These are phyloP conservation scores for Bombylius major DNA, from an alignment of 2,888 invertebrate genomes.

Conservation along the genomic window DNA sequence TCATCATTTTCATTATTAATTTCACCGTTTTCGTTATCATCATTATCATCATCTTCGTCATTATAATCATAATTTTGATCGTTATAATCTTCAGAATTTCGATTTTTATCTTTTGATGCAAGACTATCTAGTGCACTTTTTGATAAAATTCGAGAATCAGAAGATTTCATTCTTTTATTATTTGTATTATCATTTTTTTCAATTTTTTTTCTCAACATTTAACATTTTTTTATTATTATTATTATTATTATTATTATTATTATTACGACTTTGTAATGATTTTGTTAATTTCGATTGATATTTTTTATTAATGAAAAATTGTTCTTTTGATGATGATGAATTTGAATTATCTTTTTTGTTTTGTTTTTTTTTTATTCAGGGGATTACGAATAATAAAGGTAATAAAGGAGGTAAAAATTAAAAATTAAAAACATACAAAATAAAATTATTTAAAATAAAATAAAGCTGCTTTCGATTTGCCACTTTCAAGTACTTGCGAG, in stretches of 20 bases:
- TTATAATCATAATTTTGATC: conserved; percentile 22
- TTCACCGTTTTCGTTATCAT: conserved; percentile 21
- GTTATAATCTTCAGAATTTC: conserved; percentile 13
- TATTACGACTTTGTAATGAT: conserved; percentile 27
- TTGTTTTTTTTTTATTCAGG: no score
- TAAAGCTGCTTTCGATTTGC: no score
- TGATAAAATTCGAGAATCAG: conserved; percentile 25
- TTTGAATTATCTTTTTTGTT: neutral
- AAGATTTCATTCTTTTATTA: conserved; percentile 25
- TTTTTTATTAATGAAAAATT: conserved; percentile 13
- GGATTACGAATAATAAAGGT: no score
- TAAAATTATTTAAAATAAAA: no score
- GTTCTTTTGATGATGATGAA: neutral
- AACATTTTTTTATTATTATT: no score
- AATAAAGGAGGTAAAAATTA: no score
- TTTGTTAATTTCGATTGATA: conserved; percentile 32
- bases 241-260: conserved; percentile 26
- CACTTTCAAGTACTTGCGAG: no score
- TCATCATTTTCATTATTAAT: conserved; percentile 16
- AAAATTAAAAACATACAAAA: no score
- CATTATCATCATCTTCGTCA: conserved; percentile 13
- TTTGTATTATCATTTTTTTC: neutral
- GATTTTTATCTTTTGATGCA: conserved; percentile 21
- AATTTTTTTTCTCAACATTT: neutral
- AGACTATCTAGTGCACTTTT: conserved; percentile 31